Evolutionary conservation across 2,113 vertebrate genomes (phyloP), one percentile per base, ranked within the genome.

Genomic region (Nothocercus julius): DNA sequence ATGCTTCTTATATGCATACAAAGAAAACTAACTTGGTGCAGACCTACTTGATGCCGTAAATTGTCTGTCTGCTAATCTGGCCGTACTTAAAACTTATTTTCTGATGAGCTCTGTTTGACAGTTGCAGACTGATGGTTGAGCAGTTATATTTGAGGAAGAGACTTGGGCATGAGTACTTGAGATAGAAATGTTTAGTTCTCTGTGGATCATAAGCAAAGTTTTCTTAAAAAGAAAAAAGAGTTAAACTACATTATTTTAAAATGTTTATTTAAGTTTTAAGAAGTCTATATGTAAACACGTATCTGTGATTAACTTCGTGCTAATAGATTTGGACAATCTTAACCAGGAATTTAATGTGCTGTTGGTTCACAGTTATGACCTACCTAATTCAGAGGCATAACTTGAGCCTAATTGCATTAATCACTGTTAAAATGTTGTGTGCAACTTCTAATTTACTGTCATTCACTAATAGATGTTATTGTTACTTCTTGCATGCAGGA

Each of bases 171-270:
- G 1, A 27, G 18, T 80, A 14, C 36, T 85, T 67, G 8, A 54
- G 62, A 40, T 5, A 28, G 20, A n/a, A 14, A 7, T 66, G 40
- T 7, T 32, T 0, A 4, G 1, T 67, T 77, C 93, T 73, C 32
- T 72, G 6, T 38, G 0, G 10, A 11, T 77, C 30, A 27, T 7
- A 1, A 62, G 25, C 10, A 30, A 77, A 69, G 5, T 0, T 0
- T 78, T 56, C 15, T 32, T 49, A 22, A 49, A 47, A 47, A 36
- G 36, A 36, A 7, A 32, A 87, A 28, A 28, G 30, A 77, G 20
- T 7, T 73, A 13, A 44, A 54, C 88, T 67, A 8, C 12, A 11
- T 34, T 54, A 10, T 30, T 90, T 67, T 5, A 8, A 58, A 58
- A 18, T 51, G 14, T 80, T 61, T 69, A 11, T 62, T 76, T 7